Evolutionary conservation across 2,113 vertebrate genomes (phyloP), one percentile per base, ranked within the genome.

Genomic region (Brienomyrus brachyistius): DNA sequence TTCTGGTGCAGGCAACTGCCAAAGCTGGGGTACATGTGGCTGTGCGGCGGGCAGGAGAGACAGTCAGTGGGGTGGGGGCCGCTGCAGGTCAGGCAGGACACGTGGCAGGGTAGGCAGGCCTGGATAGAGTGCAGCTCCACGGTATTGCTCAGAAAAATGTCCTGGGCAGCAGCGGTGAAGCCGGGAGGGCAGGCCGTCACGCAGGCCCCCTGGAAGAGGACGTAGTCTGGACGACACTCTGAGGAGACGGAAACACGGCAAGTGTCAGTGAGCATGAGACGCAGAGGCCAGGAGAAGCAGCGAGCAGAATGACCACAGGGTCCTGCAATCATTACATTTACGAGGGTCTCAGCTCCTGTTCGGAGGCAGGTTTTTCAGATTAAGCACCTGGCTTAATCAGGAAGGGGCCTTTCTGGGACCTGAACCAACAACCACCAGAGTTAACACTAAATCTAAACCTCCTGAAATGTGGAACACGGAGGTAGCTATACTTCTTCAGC

Each of bases 171-270:
- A 0, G 96, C 94, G 0, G 96, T 92, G 3, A 95, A 98, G 90
- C 97, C 98, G 0, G 96, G 70, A 0, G 98, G 98, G 93, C 98
- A 99, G 90, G 19, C 94, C 92, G 95, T 97, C 91, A 99, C 96
- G 35, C 98, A 99, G 94, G 91, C 95, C 94, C 98, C 96, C 94
- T 97, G 95, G 92, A 96, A 97, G 94, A 99, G 95, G 94, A 96
- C 98, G 95, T 96, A 97, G 15, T 97, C 98, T 3, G 97, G 94
- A 88, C 97, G 96, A 0, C 98, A 99, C 91, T 98, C 98, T 99
- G 96, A 1, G 0, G 27, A 66, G 43, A 4, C 90, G 19, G 89
- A 40, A 6, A 91, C 89, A 91, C 2, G 17, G 70, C 89, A 0
- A 91, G 59, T 5, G 35, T 17, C 11, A 43, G 74, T 80, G 74